Evolutionary conservation across 2,797 vertebrate genomes (phyloP), one percentile per base, ranked within the genome.

Genomic region (Phrynocephalus guinanensis): DNA sequence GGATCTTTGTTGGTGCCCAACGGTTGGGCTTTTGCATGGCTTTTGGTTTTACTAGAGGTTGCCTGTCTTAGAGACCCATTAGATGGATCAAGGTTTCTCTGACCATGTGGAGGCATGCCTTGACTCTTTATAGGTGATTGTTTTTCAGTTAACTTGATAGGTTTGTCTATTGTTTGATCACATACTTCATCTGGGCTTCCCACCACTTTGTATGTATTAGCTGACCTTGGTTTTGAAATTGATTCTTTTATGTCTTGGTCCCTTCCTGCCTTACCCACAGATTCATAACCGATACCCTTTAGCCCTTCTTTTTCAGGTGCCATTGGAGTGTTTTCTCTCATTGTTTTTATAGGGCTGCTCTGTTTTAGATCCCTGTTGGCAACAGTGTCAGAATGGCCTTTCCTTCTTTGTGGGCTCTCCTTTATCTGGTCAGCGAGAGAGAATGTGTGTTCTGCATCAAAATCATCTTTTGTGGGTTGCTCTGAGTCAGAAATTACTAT

Each of bases 11-110:
- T 87, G 81, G 13, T 13, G 80, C 83, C 88, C 80, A 48, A 22
- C 70, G 75, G 75, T 87, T 72, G 11, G n/a, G 73, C 7, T 87
- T 91, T 80, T 30, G 24, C 6, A 33, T 0, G 63, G 73, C 68
- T 81, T 90, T 91, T 79, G 33, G 44, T 88, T 93, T 91, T 77
- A 72, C 78, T 83, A 68, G 90, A 63, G 18, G 87, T 79, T 88
- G 88, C 83, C 83, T 93, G 85, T 20, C 52, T 90, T 75, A 90
- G 85, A 30, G 91, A 94, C 86, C 88, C 76, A 85, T 88, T 63
- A 15, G 75, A 52, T 2, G 80, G 38, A 79, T 91, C 91, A 86
- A 90, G 66, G 82, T 50, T 90, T 75, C 44, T 2, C 6, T 86
- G 88, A 63, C 93, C 85, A 87, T 67, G 67, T 63, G 71, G 86